A percentile compares a stretch with the other conserved stretches of the same genome.
phyloP scores from a whole-genome alignment of 2,797 vertebrate species.

The Trachurus trachurus region DNA sequence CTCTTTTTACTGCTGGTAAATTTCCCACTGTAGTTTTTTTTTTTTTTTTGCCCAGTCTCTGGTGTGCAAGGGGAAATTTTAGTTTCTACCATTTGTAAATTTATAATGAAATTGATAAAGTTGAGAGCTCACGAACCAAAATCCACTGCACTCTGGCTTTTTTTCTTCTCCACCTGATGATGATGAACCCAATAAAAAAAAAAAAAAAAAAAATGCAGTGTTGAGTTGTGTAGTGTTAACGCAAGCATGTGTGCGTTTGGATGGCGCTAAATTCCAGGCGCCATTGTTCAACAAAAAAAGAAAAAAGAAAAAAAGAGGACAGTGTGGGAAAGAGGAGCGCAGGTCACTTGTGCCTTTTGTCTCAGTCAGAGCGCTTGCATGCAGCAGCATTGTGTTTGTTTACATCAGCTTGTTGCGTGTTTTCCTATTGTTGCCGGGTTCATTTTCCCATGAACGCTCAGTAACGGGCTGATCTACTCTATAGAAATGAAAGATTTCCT shows the following conservation, averaged over 20 bases:
- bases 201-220: slow-evolving; percentile 7
- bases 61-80: slow-evolving; percentile 41
- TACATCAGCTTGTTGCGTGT: slow-evolving; percentile 17
- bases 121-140: slow-evolving; percentile 51
- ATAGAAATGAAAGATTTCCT: background rate
- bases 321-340: slow-evolving; percentile 65
- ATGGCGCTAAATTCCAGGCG: slow-evolving; percentile 50
- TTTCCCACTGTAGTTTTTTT: slow-evolving; percentile 27
- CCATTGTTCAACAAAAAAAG: slow-evolving; percentile 6
- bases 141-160: slow-evolving; percentile 40
- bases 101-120: slow-evolving; percentile 57
- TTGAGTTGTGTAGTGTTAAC: slow-evolving; percentile 23
- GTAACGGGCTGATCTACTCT: slow-evolving; percentile 4
- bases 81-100: slow-evolving; percentile 36
- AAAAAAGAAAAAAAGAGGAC: background rate
- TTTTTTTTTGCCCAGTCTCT: slow-evolving; percentile 14
- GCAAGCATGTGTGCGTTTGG: slow-evolving; percentile 15
- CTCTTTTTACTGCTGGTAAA: slow-evolving; percentile 44
- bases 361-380: slow-evolving; percentile 41
- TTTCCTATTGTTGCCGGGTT: slow-evolving; percentile 17
- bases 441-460: slow-evolving; percentile 62
- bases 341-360: slow-evolving; percentile 66
- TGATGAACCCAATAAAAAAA: slow-evolving; percentile 18
- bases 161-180: slow-evolving; percentile 23
- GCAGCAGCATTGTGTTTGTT: slow-evolving; percentile 34